Evolutionary conservation across 1,140 invertebrate species (phyloP).

Genomic region (Mamestra configurata): DNA sequence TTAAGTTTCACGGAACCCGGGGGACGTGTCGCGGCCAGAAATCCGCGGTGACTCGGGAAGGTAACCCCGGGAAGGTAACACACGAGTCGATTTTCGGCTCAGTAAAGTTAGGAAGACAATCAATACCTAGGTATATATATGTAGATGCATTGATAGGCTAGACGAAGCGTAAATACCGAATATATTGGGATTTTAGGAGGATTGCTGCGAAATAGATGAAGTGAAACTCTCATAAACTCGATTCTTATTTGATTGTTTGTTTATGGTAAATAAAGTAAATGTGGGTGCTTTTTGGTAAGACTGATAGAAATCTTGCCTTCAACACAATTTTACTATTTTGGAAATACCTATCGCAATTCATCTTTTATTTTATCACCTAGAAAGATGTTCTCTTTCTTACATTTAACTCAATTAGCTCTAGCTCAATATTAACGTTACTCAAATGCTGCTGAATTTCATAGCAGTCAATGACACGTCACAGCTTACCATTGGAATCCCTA

Average conservation of each 20-base stretch:
- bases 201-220: no score
- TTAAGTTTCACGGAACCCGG: constrained; percentile 66
- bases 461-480: not conserved
- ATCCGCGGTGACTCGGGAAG: constrained; percentile 22
- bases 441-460: not conserved
- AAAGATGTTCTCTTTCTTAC: no score
- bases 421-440: no score
- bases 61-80: not conserved
- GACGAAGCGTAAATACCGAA: not conserved
- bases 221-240: no score
- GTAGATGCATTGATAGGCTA: not conserved
- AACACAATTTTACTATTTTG: no score
- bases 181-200: no score
- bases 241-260: not conserved
- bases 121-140: no score
- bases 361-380: no score
- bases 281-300: no score
- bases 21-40: constrained; percentile 52
- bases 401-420: no score
- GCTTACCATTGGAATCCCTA: not conserved
- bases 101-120: constrained; percentile 17
- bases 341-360: no score
- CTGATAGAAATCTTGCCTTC: no score
- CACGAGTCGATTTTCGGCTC: not conserved
- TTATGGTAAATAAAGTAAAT: not conserved